These are phyloP conservation scores for Oxycera nigricornis DNA, from an alignment of 2,888 invertebrate species.

Conservation along the genomic window DNA sequence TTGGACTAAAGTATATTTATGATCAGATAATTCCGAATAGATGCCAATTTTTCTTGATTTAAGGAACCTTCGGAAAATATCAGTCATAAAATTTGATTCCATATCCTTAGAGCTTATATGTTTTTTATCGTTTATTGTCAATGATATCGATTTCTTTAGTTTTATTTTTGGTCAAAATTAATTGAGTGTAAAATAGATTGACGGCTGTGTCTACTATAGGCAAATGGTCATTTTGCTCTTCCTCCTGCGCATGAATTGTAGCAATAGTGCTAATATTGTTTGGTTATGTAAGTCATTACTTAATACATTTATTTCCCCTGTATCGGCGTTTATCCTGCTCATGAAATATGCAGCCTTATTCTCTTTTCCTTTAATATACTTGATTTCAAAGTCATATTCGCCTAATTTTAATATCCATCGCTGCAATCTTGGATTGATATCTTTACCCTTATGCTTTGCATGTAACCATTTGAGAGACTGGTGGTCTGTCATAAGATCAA, in stretches of 20 bases:
- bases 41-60: constrained; percentile 26
- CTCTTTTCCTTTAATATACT: constrained; percentile 17
- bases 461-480: constrained; percentile 38
- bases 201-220: constrained; percentile 46
- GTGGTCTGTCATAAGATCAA: too few species aligned
- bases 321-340: constrained; percentile 15
- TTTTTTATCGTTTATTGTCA: constrained; percentile 34
- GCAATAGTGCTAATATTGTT: constrained; percentile 6
- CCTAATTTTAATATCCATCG: constrained; percentile 29
- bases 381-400: constrained; percentile 43
- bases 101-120: constrained; percentile 34
- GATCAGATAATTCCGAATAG: constrained; percentile 40
- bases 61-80: constrained; percentile 32
- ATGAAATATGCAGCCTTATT: not conserved
- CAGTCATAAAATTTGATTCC: not conserved
- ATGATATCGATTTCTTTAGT: constrained; percentile 41
- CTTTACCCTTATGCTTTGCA: constrained; percentile 24
- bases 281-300: not conserved
- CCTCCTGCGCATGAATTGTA: constrained; percentile 45
- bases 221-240: constrained; percentile 45
- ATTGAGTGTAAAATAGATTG: constrained; percentile 44
- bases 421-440: constrained; percentile 30
- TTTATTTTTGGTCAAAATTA: constrained; percentile 43
- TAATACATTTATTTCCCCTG: not conserved
- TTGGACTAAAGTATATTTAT: constrained; percentile 32